Percentiles rank a stretch among this genome's conserved stretches.
Conservation (phyloP, 2,113 vertebrate genomes). For the Oryzias javanicus region DNA sequence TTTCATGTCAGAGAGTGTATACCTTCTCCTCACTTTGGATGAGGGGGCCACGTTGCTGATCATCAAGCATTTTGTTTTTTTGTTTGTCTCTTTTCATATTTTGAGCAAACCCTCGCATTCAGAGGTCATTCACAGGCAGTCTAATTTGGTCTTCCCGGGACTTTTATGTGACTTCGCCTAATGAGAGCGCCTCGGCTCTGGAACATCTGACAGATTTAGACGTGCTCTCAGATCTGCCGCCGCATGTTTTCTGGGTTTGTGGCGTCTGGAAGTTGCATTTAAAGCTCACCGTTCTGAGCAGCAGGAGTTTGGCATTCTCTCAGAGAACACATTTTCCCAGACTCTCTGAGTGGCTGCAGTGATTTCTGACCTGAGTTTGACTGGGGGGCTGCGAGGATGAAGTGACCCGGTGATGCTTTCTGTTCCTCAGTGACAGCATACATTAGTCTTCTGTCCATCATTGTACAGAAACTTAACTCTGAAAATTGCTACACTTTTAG, state of each 20-base stretch:
- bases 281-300: constrained; percentile 40
- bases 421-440: constrained; percentile 12
- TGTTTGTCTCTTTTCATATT: constrained; percentile 48
- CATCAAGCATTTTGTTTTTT: constrained; percentile 59
- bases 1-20: constrained; percentile 52
- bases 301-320: constrained; percentile 29
- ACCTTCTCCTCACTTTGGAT: constrained; percentile 37
- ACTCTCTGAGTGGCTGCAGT: constrained; percentile 44
- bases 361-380: constrained; percentile 46
- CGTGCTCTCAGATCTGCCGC: constrained; percentile 13
- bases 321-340: constrained; percentile 43
- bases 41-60: constrained; percentile 61
- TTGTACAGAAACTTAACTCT: neutral
- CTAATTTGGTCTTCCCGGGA: constrained; percentile 43
- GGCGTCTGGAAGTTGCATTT: constrained; percentile 43
- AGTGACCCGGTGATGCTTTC: constrained; percentile 33
- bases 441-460: constrained; percentile 30
- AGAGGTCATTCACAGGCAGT: constrained; percentile 44
- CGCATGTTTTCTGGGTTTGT: constrained; percentile 25
- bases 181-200: constrained; percentile 30
- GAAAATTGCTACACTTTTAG: neutral
- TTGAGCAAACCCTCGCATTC: constrained; percentile 8
- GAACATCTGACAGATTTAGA: constrained; percentile 49
- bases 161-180: constrained; percentile 41
- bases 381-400: constrained; percentile 36